These are phyloP conservation scores for Drosophila tani DNA, from an alignment of 1,140 invertebrate genomes.

Conservation along the genomic window DNA sequence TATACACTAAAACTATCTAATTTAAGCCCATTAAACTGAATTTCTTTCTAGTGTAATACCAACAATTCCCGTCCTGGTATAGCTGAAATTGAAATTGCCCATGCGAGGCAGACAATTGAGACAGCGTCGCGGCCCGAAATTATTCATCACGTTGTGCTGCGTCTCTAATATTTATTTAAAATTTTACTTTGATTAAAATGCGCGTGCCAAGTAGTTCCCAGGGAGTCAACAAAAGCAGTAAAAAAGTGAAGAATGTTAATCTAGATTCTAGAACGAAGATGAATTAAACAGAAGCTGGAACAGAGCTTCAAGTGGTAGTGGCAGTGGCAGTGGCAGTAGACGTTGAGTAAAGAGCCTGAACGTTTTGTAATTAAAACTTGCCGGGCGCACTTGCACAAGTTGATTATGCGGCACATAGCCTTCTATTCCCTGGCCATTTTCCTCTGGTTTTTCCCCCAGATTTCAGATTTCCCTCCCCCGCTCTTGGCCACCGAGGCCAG, in stretches of 20 bases:
- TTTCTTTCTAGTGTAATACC: constrained; percentile 1
- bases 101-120: constrained; percentile 57
- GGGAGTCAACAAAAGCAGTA: constrained; percentile 32
- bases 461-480: not conserved
- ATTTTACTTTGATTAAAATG: constrained; percentile 80
- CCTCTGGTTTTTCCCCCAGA: not conserved
- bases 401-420: constrained; percentile 60
- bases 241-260: constrained; percentile 40
- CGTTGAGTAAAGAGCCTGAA: constrained; percentile 16
- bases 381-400: constrained; percentile 64
- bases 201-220: constrained; percentile 61
- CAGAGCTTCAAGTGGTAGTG: constrained; percentile 13
- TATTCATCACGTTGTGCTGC: constrained; percentile 62
- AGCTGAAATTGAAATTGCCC: constrained; percentile 68
- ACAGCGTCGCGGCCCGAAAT: constrained; percentile 40
- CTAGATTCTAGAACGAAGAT: constrained; percentile 50
- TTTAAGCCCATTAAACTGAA: not conserved
- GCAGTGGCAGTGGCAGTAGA: constrained; percentile 1
- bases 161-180: constrained; percentile 78
- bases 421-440: constrained; percentile 27
- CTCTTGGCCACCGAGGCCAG: not conserved
- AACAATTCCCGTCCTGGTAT: constrained; percentile 7
- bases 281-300: constrained; percentile 64
- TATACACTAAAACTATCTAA: not conserved
- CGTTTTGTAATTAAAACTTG: constrained; percentile 78